Base-by-base conservation (phyloP, 2,113 vertebrate species). In the Corydoras maculifer region DNA sequence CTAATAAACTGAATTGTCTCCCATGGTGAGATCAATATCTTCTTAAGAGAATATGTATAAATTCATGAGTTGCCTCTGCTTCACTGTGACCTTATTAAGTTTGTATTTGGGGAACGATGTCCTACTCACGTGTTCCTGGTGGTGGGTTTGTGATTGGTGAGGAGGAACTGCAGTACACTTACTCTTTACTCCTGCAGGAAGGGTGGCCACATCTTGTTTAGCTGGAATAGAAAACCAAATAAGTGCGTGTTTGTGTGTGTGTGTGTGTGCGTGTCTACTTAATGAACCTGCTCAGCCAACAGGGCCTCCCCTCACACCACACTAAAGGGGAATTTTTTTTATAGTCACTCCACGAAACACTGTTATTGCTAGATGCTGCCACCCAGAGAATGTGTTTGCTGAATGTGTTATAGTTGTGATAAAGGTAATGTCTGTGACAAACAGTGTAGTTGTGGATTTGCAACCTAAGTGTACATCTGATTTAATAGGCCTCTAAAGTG, bases 131-230 rank as follows among this genome's bases (percentile, higher is more conserved):
- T 67, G 57, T 66, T 62, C 3, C 10, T 14, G 25, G 51, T 65
- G 68, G 64, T 68, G 35, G 70, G 32, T 48, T n/a, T 54, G 10
- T 18, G 43, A 25, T 15, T 53, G 55, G 48, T 76, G 61, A 59
- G 58, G 54, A 67, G 64, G 76, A 51, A 25, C 66, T 74, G 67
- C 35, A 18, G 58, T 74, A 67, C 59, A 61, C 69, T 58, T 54
- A 32, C n/a, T 77, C 62, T 65, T 58, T 54, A 18, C n/a, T 77
- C 62, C 73, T 43, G 70, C 68, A 67, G 76, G 76, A 74, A 74
- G 72, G 68, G 65, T 63, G 63, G 62, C 35, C 68, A 70, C 35
- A n/a, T 73, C 25, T 62, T 69, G 68, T 65, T 69, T 62, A 32
- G 25, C 25, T 55, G 43, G 43, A 35, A 29, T 62, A 59, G 30